A percentile compares a stretch with the other conserved stretches of the same genome.
Evolutionary conservation across 2,113 vertebrate species (phyloP).

Genomic region (Leiothrix lutea): DNA sequence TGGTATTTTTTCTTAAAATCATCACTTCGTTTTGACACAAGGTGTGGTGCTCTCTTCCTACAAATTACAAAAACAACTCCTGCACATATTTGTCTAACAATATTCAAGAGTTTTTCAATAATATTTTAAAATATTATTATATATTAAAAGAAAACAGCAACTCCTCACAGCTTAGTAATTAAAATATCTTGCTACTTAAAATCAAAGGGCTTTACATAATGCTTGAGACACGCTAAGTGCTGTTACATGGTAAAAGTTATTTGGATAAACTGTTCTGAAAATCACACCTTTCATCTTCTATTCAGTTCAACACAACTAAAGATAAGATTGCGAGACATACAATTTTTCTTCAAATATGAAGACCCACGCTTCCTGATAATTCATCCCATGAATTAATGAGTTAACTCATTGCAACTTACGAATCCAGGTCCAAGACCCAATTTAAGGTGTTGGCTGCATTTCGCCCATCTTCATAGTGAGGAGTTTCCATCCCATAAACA

Average conservation of each 20-base stretch:
- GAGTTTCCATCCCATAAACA: slow-evolving; percentile 78
- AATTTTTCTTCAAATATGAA: background rate
- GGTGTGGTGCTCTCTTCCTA: slow-evolving; percentile 75
- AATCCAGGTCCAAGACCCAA: slow-evolving; percentile 75
- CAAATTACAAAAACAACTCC: background rate
- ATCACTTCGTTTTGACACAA: slow-evolving; percentile 74
- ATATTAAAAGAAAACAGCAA: background rate
- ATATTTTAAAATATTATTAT: background rate
- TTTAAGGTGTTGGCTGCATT: slow-evolving; percentile 66
- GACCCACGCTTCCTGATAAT: background rate
- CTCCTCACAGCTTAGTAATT: background rate
- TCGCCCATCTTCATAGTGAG: slow-evolving; percentile 80
- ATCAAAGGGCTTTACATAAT: background rate
- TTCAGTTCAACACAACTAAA: background rate
- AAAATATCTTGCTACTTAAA: background rate
- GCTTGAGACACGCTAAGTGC: background rate
- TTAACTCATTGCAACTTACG: slow-evolving; percentile 68
- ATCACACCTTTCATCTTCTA: background rate
- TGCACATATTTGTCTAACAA: background rate
- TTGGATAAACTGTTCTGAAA: background rate
- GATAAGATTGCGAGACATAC: background rate
- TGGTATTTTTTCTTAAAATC: slow-evolving; percentile 80
- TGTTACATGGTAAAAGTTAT: background rate
- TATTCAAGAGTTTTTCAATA: background rate
- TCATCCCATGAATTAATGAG: background rate